Base-by-base conservation (phyloP, 2,888 invertebrate genomes). In the Aporophyla nigra region DNA sequence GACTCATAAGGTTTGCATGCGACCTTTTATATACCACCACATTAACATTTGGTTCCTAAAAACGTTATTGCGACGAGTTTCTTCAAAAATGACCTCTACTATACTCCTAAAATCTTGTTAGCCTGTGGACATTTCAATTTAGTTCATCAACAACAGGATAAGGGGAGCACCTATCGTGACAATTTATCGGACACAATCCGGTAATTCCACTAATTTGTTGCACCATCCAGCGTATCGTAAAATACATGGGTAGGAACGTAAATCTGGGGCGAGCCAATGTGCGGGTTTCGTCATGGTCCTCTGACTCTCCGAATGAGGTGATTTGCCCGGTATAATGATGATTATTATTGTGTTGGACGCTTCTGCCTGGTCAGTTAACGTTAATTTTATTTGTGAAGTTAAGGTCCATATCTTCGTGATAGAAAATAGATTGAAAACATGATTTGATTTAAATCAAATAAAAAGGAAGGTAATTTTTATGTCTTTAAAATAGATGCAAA, bases 131-230 rank as follows among this genome's bases (percentile, higher is more conserved):
- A 33, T 70, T 61, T 71, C 27, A 80, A 72, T 77, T 77, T 62
- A 43, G 14, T 71, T 72, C n/a, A 62, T 51, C 54, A 19, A 27
- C 27, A 49, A 21, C 40, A 43, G 49, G 5, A 54, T 51, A 80
- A 27, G 19, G 27, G 40, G n/a, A 54, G 27, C 62, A n/a, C 33
- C 5, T 51, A 46, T 58, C 56, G 16, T 4, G n/a, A 49, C 53
- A n/a, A 49, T 65, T 81, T 81, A 78, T 81, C 43, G 46, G 74
- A 53, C 33, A 40, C 53, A 78, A 78, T 59, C 58, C 49, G 5
- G 72, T 76, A 73, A 66, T 79, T 65, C 61, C 61, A 84, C 61
- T 73, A 84, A 84, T 81, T 84, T 73, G 73, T 70, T 66, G 84
- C 65, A 84, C 66, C 65, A 46, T n/a, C 74, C 69, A 24, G 21